These are phyloP conservation scores for Lasioglossum morio DNA, from an alignment of 2,888 invertebrate species.

Conservation along the genomic window DNA sequence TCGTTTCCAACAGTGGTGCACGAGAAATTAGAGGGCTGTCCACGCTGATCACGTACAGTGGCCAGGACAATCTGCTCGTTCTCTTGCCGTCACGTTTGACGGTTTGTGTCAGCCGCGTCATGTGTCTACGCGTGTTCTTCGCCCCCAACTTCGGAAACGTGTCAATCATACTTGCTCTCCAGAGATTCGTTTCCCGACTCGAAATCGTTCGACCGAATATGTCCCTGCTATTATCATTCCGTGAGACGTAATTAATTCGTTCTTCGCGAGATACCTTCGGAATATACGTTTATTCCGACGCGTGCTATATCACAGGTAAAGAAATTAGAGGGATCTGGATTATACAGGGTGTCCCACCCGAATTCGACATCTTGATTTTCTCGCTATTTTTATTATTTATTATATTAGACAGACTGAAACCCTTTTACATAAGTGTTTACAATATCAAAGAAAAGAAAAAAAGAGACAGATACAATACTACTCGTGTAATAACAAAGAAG, in stretches of 20 bases:
- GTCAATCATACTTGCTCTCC: slow-evolving; percentile 64
- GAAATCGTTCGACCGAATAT: slow-evolving; percentile 46
- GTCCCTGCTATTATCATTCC: slow-evolving; percentile 22
- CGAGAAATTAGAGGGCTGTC: slow-evolving; percentile 62
- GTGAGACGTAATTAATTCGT: background rate
- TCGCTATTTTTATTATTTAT: no score
- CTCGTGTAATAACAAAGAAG: no score
- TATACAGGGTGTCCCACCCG: no score
- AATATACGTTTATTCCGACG: no score
- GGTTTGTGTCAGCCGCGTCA: slow-evolving; percentile 77
- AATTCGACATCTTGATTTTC: no score
- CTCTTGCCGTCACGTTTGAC: slow-evolving; percentile 76
- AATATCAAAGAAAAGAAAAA: no score
- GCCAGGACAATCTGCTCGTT: slow-evolving; percentile 74
- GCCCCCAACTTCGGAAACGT: slow-evolving; percentile 57
- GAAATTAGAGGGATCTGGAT: no score
- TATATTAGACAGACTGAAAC: no score
- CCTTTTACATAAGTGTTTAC: no score
- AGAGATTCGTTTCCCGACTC: slow-evolving; percentile 53
- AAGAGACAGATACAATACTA: no score
- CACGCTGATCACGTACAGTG: slow-evolving; percentile 77
- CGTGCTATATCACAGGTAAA: background rate
- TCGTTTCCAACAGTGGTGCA: slow-evolving; percentile 38
- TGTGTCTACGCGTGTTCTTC: slow-evolving; percentile 69
- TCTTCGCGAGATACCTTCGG: no score